Evolutionary conservation across 2,888 invertebrate species (phyloP), one percentile per base, ranked within the genome.

Genomic region (Sthenelais limicola): DNA sequence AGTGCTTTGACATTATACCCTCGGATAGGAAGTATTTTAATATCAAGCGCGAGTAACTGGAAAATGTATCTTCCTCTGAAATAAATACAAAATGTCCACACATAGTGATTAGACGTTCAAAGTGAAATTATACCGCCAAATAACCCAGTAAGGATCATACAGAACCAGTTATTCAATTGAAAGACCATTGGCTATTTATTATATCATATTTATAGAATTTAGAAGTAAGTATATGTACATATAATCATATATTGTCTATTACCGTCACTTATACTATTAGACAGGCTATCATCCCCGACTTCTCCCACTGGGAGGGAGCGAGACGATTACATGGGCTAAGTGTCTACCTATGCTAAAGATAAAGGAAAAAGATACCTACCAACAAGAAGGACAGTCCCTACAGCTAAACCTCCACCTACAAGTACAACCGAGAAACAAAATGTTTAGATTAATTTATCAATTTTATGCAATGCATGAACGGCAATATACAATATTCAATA

Each of bases 1-100:
- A 89, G 88, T 97, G 95, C 47, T 92, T 91, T 77, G 91, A 92
- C 30, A 92, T 91, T 24, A 94, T 89, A 48, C 95, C 95, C 89
- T 96, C 96, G n/a, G 96, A 94, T 77, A 96, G 88, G 82, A 94
- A 96, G 87, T 95, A 95, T 87, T 94, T 95, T 26, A 92, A 88
- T 80, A 96, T 88, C 66, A 94, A 90, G 86, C 92, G 92, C 68
- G 94, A 92, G 87, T 95, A 94, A 74, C 90, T 92, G 9, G 92
- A 92, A 84, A 92, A 91, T 4, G 90, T 90, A 89, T 96, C 96
- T 90, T 96, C 96, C 90, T 96, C 96, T 95, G 88, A 73, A 90
- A 90, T 77, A 76, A 70, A 73, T 79, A 73, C 32, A 35, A 47
- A 58, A 30, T 51, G 12, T 12, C 51, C 18, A n/a, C n/a, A n/a